Evolutionary conservation across 1,140 invertebrate species (phyloP).

Genomic region (Armadillidium nasatum): DNA sequence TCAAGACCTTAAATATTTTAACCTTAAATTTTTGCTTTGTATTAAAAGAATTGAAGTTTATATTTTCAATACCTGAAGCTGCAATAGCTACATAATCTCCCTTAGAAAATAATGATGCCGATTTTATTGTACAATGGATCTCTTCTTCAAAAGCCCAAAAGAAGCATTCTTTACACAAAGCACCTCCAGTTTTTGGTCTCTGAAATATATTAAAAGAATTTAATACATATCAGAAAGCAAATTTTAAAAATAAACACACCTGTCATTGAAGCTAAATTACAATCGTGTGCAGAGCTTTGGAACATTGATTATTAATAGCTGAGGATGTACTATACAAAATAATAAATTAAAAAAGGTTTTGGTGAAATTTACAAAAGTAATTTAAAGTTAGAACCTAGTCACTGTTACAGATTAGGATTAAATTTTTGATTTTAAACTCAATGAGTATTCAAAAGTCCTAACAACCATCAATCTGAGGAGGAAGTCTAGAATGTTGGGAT

Average conservation of each 20-base stretch:
- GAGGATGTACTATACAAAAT: too few relatives aligned
- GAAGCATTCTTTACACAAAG: conserved; percentile 92
- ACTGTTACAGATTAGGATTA: too few relatives aligned
- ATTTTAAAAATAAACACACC: conserved; percentile 9
- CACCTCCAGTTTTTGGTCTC: conserved; percentile 85
- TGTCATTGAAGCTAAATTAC: conserved; percentile 7
- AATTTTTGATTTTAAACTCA: too few relatives aligned
- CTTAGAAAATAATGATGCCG: conserved; percentile 74
- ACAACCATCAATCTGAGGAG: too few relatives aligned
- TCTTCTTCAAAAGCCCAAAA: conserved; percentile 92
- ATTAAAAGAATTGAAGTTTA: background rate
- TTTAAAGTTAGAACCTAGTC: too few relatives aligned
- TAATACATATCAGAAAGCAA: conserved; percentile 31
- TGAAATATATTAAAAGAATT: conserved; percentile 48
- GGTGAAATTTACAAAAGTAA: too few relatives aligned
- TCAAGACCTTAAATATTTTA: background rate
- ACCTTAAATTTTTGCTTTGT: background rate
- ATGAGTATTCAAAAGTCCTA: too few relatives aligned
- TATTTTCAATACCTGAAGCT: conserved; percentile 49
- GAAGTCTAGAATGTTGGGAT: too few relatives aligned
- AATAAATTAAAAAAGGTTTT: conserved; percentile 4
- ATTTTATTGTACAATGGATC: conserved; percentile 87
- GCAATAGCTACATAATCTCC: conserved; percentile 90
- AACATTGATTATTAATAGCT: conserved; percentile 38
- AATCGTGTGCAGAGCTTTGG: background rate